Evolutionary conservation across 2,888 invertebrate genomes (phyloP).

Genomic region (Zootermopsis nevadensis): DNA sequence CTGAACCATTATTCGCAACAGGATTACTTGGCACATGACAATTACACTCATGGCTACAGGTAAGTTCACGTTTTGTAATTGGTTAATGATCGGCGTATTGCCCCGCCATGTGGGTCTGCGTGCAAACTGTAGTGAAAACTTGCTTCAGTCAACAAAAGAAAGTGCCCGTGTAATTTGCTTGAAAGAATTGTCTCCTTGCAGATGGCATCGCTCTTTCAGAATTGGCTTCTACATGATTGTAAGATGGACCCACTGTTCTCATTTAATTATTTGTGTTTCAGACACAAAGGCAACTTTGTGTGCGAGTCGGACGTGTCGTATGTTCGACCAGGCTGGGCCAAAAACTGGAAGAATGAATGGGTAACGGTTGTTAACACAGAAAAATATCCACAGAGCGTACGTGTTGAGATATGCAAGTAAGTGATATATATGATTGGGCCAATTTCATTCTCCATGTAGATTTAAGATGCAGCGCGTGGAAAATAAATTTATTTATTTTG

Average conservation of each 20-base stretch:
- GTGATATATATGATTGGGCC: conserved; percentile 29
- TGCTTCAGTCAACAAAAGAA: too few relatives aligned
- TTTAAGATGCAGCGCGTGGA: background rate
- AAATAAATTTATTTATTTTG: too few relatives aligned
- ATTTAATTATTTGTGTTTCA: conserved; percentile 41
- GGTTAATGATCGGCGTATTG: too few relatives aligned
- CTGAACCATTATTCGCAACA: conserved; percentile 57
- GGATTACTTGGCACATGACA: conserved; percentile 58
- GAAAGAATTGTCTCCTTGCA: too few relatives aligned
- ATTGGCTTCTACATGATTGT: too few relatives aligned
- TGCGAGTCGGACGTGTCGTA: conserved; percentile 59
- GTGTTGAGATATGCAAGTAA: conserved; percentile 59
- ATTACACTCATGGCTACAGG: conserved; percentile 57
- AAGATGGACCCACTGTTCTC: too few relatives aligned
- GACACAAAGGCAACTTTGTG: conserved; percentile 58
- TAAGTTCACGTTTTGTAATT: conserved; percentile 41
- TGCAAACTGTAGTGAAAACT: too few relatives aligned
- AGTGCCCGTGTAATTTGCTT: too few relatives aligned
- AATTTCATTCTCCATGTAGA: background rate
- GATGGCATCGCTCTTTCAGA: too few relatives aligned
- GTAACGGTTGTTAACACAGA: conserved; percentile 59
- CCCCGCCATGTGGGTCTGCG: too few relatives aligned
- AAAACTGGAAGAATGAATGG: conserved; percentile 59
- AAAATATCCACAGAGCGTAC: conserved; percentile 58
- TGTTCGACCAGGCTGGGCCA: conserved; percentile 59